These are phyloP conservation scores for Mixornis gularis DNA, from an alignment of 2,113 vertebrate genomes.

Conservation along the genomic window DNA sequence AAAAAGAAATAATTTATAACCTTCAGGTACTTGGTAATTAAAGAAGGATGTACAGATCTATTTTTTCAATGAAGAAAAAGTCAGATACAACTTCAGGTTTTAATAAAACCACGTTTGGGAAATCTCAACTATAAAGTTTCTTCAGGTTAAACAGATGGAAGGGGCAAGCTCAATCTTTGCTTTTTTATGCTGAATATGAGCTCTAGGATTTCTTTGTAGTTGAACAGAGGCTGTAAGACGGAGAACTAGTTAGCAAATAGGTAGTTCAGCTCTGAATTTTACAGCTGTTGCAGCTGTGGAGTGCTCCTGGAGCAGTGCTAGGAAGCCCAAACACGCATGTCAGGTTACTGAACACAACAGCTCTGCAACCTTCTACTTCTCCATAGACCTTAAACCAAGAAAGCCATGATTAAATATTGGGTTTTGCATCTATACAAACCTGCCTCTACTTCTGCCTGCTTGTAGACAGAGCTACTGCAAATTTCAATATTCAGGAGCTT, in stretches of 20 bases:
- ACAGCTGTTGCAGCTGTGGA: neutral
- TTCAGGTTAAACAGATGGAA: constrained; percentile 46
- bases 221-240: neutral
- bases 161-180: neutral
- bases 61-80: constrained; percentile 73
- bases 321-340: neutral
- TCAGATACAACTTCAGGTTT: constrained; percentile 53
- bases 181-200: constrained; percentile 17
- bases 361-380: constrained; percentile 11
- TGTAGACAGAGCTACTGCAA: constrained; percentile 63
- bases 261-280: neutral
- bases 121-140: constrained; percentile 33
- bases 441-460: constrained; percentile 65
- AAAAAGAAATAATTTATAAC: constrained; percentile 10
- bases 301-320: neutral
- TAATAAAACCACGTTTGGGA: constrained; percentile 39
- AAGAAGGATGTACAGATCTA: constrained; percentile 70
- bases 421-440: constrained; percentile 40
- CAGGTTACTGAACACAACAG: neutral
- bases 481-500: constrained; percentile 63
- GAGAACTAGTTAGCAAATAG: neutral
- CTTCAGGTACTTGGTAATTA: constrained; percentile 65
- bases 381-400: constrained; percentile 24
- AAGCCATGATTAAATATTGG: constrained; percentile 27
- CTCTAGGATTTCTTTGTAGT: neutral